A percentile compares a stretch with the other conserved stretches of the same genome.
Conservation (phyloP, 2,888 invertebrate species). For the Creontiades dilutus region DNA sequence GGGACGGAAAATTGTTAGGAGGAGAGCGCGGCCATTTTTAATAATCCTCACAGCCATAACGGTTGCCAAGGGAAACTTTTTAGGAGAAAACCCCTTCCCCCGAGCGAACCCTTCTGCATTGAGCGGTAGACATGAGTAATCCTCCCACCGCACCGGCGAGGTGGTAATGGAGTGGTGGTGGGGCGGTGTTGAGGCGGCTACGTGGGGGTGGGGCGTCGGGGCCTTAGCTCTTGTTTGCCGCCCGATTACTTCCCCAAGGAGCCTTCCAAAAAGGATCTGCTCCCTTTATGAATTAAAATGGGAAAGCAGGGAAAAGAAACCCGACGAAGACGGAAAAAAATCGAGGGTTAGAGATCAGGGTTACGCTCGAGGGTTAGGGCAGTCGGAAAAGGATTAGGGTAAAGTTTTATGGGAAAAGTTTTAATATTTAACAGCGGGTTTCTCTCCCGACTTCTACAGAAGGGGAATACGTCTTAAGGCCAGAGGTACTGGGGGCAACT, state of each 20-base stretch:
- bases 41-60: conserved; percentile 60
- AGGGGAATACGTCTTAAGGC: neutral
- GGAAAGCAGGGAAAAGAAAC: neutral
- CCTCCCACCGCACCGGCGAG: neutral
- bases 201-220: neutral
- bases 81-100: neutral
- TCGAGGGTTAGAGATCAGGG: conserved; percentile 7
- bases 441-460: conserved; percentile 23
- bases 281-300: conserved; percentile 45
- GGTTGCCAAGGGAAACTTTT: conserved; percentile 64
- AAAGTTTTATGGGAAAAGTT: conserved; percentile 67
- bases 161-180: neutral
- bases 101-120: no score
- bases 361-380: conserved; percentile 12
- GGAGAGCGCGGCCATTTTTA: conserved; percentile 58
- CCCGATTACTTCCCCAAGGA: conserved; percentile 43
- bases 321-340: neutral
- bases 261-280: neutral
- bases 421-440: conserved; percentile 60
- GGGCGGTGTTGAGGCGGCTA: neutral
- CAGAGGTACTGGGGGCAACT: neutral
- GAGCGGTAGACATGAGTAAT: conserved; percentile 11
- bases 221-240: conserved; percentile 51
- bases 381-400: conserved; percentile 34
- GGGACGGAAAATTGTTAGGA: conserved; percentile 48